phyloP scores from a whole-genome alignment of 2,797 vertebrate genomes.

The Rhinogobio ventralis region DNA sequence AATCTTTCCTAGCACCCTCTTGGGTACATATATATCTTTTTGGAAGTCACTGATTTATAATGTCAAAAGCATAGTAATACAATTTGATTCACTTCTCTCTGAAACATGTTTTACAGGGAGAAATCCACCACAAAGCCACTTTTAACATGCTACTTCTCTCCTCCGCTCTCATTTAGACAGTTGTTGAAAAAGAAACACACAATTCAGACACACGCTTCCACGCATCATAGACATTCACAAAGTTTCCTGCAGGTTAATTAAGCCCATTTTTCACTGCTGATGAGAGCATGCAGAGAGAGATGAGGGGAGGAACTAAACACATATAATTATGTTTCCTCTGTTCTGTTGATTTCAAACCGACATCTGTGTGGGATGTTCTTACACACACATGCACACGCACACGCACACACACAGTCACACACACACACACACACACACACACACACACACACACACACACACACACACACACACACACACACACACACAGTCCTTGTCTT shows the following conservation, averaged over 20 bases:
- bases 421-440: constrained; percentile 21
- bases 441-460: constrained; percentile 19
- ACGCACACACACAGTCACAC: too few species aligned
- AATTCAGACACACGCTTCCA: constrained; percentile 46
- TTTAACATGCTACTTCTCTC: constrained; percentile 7
- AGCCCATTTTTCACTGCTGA: constrained; percentile 73
- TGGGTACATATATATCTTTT: background rate
- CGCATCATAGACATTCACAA: constrained; percentile 49
- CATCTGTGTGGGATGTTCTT: constrained; percentile 46
- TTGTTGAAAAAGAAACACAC: constrained; percentile 33
- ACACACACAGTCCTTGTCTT: constrained; percentile 26
- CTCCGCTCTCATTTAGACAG: constrained; percentile 31
- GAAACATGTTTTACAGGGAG: background rate
- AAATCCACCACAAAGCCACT: background rate
- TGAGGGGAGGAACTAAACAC: constrained; percentile 33
- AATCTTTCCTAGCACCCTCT: background rate
- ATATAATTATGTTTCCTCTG: constrained; percentile 52
- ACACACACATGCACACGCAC: constrained; percentile 26
- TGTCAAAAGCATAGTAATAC: background rate
- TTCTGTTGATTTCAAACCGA: constrained; percentile 55
- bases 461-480: constrained; percentile 18
- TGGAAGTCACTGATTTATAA: background rate
- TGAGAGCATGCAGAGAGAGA: constrained; percentile 49
- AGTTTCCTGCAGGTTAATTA: constrained; percentile 78
- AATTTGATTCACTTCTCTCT: background rate